Evolutionary conservation across 2,113 vertebrate species (phyloP), one percentile per base, ranked within the genome.

Genomic region (Tragelaphus imberbis): DNA sequence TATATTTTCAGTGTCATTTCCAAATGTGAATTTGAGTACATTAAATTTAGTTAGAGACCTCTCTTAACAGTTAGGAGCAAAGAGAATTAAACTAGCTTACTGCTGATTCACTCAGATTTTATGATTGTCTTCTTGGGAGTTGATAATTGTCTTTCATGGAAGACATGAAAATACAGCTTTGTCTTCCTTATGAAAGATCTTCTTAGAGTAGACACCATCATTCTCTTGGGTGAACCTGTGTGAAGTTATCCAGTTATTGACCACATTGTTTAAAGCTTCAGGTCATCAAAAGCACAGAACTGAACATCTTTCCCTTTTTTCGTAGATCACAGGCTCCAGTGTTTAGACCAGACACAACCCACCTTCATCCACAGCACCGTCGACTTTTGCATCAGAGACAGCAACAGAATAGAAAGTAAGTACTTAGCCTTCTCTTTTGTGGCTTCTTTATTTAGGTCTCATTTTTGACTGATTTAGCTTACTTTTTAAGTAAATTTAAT

Each of bases 321-420:
- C 65, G 79, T 88, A 99, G 99, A 97, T 98, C 99, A 13, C 99
- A 98, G n/a, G 98, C 99, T 49, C 97, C 98, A 2, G 96, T 99
- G 85, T 99, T 99, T 89, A 98, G 99, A 33, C 99, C 99, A 3
- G 99, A 99, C 96, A 99, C 99, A 6, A 99, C 99, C 90, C 99
- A 99, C 91, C 98, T 99, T 10, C 99, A 99, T 95, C 99, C 99
- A 0, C 99, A 99, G 98, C 99, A 99, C 95, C 99, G 99, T 1
- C 99, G 99, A 33, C 99, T 99, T 95, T 98, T 99, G 79, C 99
- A 99, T 61, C 99, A 99, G 98, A 99, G 99, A 58, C 99, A 99
- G 98, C 99, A 99, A 59, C 99, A 99, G 98, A 99, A 97, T 97
- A 98, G 99, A 68, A 99, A 98, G 99, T 99, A 98, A 99, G 99